Percentiles rank a stretch among this genome's conserved stretches.
phyloP scores from a whole-genome alignment of 2,797 vertebrate species.

The Apodemus agrarius region DNA sequence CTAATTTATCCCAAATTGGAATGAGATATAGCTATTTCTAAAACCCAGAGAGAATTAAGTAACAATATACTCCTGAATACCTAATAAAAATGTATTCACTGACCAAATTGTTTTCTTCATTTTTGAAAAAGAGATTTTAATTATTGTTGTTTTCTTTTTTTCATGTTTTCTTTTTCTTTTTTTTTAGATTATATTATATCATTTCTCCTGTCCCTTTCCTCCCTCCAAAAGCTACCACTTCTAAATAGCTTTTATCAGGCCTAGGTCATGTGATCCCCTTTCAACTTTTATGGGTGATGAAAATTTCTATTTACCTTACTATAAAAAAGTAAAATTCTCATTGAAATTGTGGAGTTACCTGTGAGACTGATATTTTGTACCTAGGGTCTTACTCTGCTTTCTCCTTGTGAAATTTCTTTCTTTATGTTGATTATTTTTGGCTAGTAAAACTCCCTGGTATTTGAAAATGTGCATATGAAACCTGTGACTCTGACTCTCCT shows the following conservation, averaged over 20 bases:
- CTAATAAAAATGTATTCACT: background rate
- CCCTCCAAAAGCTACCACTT: background rate
- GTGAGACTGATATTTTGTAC: background rate
- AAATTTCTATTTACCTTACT: constrained; percentile 4
- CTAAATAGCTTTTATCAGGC: constrained; percentile 22
- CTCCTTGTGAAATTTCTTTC: background rate
- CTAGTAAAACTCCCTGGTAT: background rate
- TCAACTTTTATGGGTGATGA: background rate
- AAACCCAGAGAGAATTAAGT: constrained; percentile 59
- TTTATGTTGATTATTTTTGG: background rate
- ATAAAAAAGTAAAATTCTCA: background rate
- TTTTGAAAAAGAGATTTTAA: background rate
- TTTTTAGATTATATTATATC: background rate
- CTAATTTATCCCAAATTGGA: background rate
- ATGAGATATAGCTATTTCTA: constrained; percentile 2
- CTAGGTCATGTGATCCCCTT: background rate
- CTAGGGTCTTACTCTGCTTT: background rate
- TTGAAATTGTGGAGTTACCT: background rate
- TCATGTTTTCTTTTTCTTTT: background rate
- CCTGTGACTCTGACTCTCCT: background rate
- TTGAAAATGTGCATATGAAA: constrained; percentile 13
- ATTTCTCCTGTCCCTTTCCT: background rate
- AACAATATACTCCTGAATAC: background rate
- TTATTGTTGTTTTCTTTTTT: background rate
- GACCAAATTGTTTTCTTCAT: background rate